Percentiles rank a stretch among this genome's conserved stretches.
phyloP scores from a whole-genome alignment of 2,888 invertebrate genomes.

The Halocaridina rubra region DNA sequence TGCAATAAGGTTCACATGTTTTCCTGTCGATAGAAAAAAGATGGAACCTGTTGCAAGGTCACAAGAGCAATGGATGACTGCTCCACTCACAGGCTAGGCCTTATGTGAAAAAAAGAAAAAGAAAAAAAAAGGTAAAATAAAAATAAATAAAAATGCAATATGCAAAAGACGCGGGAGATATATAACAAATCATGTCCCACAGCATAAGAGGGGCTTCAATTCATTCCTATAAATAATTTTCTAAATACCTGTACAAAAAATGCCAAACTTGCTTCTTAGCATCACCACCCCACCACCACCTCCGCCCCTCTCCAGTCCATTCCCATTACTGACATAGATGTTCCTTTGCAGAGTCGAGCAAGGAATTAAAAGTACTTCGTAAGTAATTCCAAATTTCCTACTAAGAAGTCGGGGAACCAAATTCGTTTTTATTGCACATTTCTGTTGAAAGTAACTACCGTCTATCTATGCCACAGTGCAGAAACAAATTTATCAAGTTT shows the following conservation, averaged over 20 bases:
- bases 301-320: conserved; percentile 14
- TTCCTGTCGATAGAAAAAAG: conserved; percentile 35
- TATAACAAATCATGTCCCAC: too few species aligned
- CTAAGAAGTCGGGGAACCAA: conserved; percentile 29
- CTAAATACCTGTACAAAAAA: background rate
- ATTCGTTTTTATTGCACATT: conserved; percentile 53
- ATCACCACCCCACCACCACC: conserved; percentile 50
- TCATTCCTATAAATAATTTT: conserved; percentile 25
- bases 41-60: conserved; percentile 16
- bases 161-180: too few species aligned
- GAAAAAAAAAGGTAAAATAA: conserved; percentile 22
- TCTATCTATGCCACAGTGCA: too few species aligned
- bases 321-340: conserved; percentile 3
- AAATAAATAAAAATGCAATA: too few species aligned
- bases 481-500: too few species aligned
- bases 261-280: conserved; percentile 20
- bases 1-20: conserved; percentile 23
- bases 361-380: conserved; percentile 9
- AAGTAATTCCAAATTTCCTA: conserved; percentile 2
- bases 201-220: conserved; percentile 33
- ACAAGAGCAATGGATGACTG: conserved; percentile 41
- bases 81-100: conserved; percentile 42
- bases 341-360: conserved; percentile 20
- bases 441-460: conserved; percentile 33
- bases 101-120: conserved; percentile 11